Evolutionary conservation across 2,888 invertebrate species (phyloP).

Genomic region (Ephialtes manifestator): DNA sequence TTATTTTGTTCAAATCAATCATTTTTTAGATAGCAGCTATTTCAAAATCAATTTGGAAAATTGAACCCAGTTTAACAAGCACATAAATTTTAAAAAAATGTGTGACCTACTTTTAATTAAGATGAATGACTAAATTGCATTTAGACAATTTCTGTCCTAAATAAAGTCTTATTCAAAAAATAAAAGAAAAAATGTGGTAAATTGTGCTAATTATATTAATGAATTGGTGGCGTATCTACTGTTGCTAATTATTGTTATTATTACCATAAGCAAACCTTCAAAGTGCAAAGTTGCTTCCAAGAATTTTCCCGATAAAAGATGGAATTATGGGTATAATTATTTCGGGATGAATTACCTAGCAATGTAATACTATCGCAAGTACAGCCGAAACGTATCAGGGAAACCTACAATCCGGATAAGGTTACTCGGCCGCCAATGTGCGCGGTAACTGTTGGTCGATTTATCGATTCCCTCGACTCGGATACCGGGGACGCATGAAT

Average conservation of each 20-base stretch:
- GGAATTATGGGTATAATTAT: neutral
- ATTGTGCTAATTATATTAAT: neutral
- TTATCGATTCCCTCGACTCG: slow-evolving; percentile 82
- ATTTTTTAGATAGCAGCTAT: no score
- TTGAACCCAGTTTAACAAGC: no score
- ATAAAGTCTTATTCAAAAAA: no score
- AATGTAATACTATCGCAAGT: neutral
- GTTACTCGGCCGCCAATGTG: slow-evolving; percentile 74
- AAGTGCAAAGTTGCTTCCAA: neutral
- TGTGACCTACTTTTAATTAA: no score
- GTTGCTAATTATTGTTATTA: neutral
- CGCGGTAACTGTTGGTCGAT: slow-evolving; percentile 76
- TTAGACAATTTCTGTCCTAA: no score
- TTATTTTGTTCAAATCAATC: no score
- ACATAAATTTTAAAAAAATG: no score
- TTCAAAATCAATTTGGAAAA: no score
- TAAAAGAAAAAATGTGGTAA: no score
- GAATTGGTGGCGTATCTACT: neutral
- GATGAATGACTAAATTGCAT: no score
- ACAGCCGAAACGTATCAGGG: slow-evolving; percentile 11
- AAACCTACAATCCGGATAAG: slow-evolving; percentile 65
- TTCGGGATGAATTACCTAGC: slow-evolving; percentile 1
- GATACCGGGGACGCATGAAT: slow-evolving; percentile 82
- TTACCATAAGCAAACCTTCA: neutral
- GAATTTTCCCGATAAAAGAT: neutral